Base-by-base conservation (phyloP, 2,113 vertebrate species). In the Euleptes europaea region DNA sequence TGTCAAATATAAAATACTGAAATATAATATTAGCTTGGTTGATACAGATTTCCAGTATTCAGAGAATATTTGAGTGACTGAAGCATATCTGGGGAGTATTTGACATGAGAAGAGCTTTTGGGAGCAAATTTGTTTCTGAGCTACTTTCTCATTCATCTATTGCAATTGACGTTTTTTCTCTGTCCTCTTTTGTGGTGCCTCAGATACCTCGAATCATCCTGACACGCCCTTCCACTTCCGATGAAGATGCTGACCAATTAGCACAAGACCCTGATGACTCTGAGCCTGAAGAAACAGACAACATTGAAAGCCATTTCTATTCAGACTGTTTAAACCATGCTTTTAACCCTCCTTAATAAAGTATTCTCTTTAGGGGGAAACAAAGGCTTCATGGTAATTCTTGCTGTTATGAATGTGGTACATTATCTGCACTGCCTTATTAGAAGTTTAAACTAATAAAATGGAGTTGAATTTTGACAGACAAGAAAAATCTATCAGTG, bases 131-230 rank as follows among this genome's bases (percentile, higher is more conserved):
- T 19, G 87, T 35, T 44, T 4, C 11, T 8, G 40, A 54, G 73
- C 21, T 69, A 72, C 44, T 60, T 78, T n/a, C 35, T 3, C 4
- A n/a, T 91, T 42, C 11, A 74, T 86, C 5, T 44, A 89, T 88
- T 88, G 82, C 69, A 91, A 85, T 44, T 82, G 9, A 72, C 14
- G 88, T 23, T 19, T 82, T 84, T 35, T 74, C 92, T 82, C 91
- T 1, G 0, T 89, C 13, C 91, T 81, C 8, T 72, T 49, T 26
- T 21, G 44, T 72, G 40, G 84, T 89, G 60, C 83, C 88, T 78
- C 94, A 98, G 97, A 97, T 98, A 90, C 97, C 97, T 73, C 91
- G 93, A 84, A 97, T 98, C 92, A 96, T 98, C 92, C 95, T 98
- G 89, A 98, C 96, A 2, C 94, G 95, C 88, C 97, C 98, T 70